Percentiles rank a stretch among this genome's conserved stretches.
phyloP scores from a whole-genome alignment of 2,888 invertebrate genomes.

The Cheilosia vernalis region DNA sequence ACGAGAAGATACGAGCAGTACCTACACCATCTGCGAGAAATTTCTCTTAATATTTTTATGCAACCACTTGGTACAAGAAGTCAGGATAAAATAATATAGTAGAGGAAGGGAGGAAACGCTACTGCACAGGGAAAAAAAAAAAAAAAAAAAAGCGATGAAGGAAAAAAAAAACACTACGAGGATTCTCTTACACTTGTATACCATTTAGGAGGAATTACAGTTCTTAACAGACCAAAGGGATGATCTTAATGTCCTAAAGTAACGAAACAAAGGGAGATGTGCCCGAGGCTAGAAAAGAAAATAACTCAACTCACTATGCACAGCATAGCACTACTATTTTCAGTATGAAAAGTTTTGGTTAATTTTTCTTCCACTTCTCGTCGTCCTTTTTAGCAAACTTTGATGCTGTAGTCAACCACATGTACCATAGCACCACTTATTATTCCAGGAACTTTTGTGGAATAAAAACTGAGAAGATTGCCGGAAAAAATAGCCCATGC shows the following conservation, averaged over 20 bases:
- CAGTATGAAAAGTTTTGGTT: slow-evolving; percentile 56
- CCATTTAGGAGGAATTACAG: slow-evolving; percentile 69
- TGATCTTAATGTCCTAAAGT: slow-evolving; percentile 64
- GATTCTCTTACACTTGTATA: slow-evolving; percentile 59
- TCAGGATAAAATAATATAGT: slow-evolving; percentile 17
- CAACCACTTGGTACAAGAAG: slow-evolving; percentile 63
- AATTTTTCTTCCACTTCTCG: slow-evolving; percentile 14
- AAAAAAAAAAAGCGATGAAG: background rate
- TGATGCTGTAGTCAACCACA: slow-evolving; percentile 28
- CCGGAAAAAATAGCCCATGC: slow-evolving; percentile 35
- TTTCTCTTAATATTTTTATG: slow-evolving; percentile 66
- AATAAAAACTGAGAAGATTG: slow-evolving; percentile 47
- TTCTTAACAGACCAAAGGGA: slow-evolving; percentile 68
- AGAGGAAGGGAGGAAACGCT: slow-evolving; percentile 16
- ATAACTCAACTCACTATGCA: slow-evolving; percentile 44
- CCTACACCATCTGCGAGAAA: slow-evolving; percentile 56
- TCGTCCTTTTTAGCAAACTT: slow-evolving; percentile 24
- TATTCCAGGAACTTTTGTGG: slow-evolving; percentile 51
- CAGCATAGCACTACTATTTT: slow-evolving; percentile 36
- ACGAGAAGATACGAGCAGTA: slow-evolving; percentile 40
- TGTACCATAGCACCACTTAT: slow-evolving; percentile 41
- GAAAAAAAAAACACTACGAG: slow-evolving; percentile 7
- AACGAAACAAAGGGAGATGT: slow-evolving; percentile 61
- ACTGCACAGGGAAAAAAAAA: slow-evolving; percentile 12
- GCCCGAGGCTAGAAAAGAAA: slow-evolving; percentile 18